Evolutionary conservation across 2,113 vertebrate genomes (phyloP).

Genomic region (Scophthalmus maximus): DNA sequence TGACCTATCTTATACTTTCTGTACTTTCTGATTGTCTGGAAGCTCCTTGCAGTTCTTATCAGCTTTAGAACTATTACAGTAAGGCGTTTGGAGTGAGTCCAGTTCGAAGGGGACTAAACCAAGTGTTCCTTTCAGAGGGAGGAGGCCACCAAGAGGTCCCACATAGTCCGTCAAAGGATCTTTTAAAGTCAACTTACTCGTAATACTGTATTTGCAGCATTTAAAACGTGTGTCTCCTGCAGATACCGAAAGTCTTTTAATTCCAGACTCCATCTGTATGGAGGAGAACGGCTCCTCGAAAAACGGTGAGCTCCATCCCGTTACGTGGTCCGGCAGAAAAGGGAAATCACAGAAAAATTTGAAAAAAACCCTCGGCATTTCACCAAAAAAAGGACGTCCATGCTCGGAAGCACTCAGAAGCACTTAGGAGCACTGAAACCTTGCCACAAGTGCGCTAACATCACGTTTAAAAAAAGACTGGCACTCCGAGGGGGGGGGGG

Average conservation of each 20-base stretch:
- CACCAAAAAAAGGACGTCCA: background rate
- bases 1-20: background rate
- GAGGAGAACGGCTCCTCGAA: background rate
- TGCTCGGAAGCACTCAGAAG: background rate
- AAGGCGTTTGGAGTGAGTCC: background rate
- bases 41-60: background rate
- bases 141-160: background rate
- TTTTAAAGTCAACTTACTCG: background rate
- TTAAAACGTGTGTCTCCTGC: too few relatives aligned
- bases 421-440: conserved; percentile 27
- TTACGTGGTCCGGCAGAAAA: background rate
- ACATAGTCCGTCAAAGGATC: background rate
- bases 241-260: background rate
- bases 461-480: conserved; percentile 20
- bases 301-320: background rate
- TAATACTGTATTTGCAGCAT: too few relatives aligned
- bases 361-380: background rate
- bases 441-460: conserved; percentile 6
- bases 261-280: background rate
- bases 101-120: background rate
- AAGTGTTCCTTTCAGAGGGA: background rate
- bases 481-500: too few relatives aligned
- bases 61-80: background rate
- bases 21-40: background rate
- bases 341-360: background rate